These are phyloP conservation scores for Carcinoscorpius rotundicauda DNA, from an alignment of 1,140 invertebrate genomes.

Conservation along the genomic window DNA sequence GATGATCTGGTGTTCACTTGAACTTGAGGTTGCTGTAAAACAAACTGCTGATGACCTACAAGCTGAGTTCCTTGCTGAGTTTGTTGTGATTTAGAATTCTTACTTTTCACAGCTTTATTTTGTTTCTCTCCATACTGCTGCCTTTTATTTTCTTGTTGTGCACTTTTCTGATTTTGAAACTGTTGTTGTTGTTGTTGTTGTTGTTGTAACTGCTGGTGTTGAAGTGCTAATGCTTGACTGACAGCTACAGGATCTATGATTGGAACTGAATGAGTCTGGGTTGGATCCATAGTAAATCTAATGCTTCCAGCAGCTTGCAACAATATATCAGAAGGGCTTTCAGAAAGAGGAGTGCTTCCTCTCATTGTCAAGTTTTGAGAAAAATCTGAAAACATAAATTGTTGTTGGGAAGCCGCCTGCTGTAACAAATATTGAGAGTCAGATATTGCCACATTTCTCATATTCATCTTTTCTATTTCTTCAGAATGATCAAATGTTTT, in stretches of 20 bases:
- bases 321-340: neutral
- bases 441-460: slow-evolving; percentile 16
- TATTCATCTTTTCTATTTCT: slow-evolving; percentile 16
- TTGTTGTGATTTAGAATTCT: slow-evolving; percentile 31
- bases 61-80: slow-evolving; percentile 39
- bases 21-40: slow-evolving; percentile 23
- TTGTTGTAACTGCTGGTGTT: slow-evolving; percentile 27
- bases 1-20: slow-evolving; percentile 29
- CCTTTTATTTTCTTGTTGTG: slow-evolving; percentile 20
- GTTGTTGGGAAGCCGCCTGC: no score
- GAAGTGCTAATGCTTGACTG: slow-evolving; percentile 18
- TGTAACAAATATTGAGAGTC: neutral
- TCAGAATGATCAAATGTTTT: neutral
- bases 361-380: slow-evolving; percentile 17
- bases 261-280: slow-evolving; percentile 16
- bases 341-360: neutral
- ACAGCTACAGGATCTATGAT: slow-evolving; percentile 19
- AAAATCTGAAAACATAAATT: slow-evolving; percentile 23
- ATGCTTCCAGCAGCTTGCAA: slow-evolving; percentile 16
- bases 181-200: slow-evolving; percentile 9
- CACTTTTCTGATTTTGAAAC: slow-evolving; percentile 14
- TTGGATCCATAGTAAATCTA: slow-evolving; percentile 14
- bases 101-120: neutral
- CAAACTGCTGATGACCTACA: no score
- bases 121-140: neutral